Percentiles rank a stretch among this genome's conserved stretches.
phyloP scores from a whole-genome alignment of 2,797 vertebrate genomes.

The Catostomus latipinnis region DNA sequence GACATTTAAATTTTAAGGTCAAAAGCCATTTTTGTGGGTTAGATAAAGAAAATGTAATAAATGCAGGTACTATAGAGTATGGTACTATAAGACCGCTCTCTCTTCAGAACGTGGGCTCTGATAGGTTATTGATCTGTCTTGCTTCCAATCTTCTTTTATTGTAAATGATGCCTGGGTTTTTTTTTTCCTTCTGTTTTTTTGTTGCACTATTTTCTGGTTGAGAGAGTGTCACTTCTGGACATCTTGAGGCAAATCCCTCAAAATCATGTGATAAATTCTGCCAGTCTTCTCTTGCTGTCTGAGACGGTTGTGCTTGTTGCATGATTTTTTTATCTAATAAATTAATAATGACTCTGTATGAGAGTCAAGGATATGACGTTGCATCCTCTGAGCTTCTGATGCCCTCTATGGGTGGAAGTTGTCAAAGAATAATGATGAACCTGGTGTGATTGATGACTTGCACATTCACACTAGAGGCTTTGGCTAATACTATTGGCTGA shows the following conservation, averaged over 20 bases:
- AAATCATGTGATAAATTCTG: neutral
- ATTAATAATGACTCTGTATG: neutral
- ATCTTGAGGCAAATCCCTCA: neutral
- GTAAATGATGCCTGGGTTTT: no score
- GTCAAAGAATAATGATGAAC: constrained; percentile 7
- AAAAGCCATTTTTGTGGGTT: no score
- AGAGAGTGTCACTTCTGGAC: neutral
- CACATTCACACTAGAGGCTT: constrained; percentile 23
- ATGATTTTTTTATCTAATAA: neutral
- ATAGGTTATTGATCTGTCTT: constrained; percentile 35
- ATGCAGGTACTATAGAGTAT: neutral
- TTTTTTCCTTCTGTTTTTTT: neutral
- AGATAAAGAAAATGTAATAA: no score
- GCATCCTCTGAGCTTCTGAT: constrained; percentile 1
- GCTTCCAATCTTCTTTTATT: neutral
- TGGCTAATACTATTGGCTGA: neutral
- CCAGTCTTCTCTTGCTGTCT: neutral
- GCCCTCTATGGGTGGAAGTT: constrained; percentile 26
- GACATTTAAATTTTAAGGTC: no score
- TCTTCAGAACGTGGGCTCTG: neutral
- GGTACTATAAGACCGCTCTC: neutral
- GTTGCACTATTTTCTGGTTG: neutral
- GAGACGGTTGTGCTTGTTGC: no score
- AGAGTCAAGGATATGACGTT: constrained; percentile 2
- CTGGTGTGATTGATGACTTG: constrained; percentile 45